phyloP scores from a whole-genome alignment of 2,113 vertebrate genomes.

The Physeter macrocephalus region DNA sequence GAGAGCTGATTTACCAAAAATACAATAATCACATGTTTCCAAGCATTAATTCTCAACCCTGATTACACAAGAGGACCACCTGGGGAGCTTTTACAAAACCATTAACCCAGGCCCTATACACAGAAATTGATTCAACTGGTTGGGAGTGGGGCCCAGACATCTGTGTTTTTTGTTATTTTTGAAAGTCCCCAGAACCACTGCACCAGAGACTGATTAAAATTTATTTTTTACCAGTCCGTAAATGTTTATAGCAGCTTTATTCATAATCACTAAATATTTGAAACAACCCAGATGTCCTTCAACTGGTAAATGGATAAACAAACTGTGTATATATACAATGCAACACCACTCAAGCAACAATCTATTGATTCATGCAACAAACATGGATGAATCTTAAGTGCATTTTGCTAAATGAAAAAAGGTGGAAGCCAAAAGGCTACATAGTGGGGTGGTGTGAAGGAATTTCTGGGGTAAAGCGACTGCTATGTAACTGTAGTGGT shows the following conservation, averaged over 20 bases:
- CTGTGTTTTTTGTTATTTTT: neutral
- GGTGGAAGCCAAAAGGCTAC: neutral
- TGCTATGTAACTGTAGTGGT: neutral
- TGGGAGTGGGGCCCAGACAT: neutral
- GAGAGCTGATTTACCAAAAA: slow-evolving; percentile 35
- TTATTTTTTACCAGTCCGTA: neutral
- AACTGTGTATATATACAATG: neutral
- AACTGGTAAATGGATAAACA: neutral
- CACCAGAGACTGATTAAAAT: neutral
- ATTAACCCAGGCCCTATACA: neutral
- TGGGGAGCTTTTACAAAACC: neutral
- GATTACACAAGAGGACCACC: neutral
- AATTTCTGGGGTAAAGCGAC: neutral
- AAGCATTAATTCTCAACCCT: neutral
- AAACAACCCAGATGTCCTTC: slow-evolving; percentile 25
- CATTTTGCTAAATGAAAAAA: neutral
- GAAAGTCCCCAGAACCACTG: neutral
- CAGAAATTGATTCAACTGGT: neutral
- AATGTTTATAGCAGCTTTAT: slow-evolving; percentile 1
- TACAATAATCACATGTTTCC: neutral
- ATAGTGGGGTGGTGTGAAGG: neutral
- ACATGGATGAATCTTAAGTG: neutral
- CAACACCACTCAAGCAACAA: neutral
- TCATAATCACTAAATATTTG: slow-evolving; percentile 22
- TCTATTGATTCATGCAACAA: neutral